phyloP scores from a whole-genome alignment of 2,888 invertebrate species.

The Syrista parreyssii region DNA sequence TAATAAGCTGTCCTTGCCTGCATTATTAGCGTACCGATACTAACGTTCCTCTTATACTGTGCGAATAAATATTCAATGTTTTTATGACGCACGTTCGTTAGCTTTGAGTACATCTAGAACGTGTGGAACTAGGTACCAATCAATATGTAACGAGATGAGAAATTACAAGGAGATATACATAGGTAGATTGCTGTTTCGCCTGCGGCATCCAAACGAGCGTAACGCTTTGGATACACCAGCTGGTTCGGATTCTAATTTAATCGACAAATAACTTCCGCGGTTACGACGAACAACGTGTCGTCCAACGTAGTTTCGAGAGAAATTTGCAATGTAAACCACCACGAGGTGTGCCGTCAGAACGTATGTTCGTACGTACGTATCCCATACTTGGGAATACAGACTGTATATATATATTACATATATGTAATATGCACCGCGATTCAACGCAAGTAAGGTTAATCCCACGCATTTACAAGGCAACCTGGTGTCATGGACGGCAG shows the following conservation, averaged over 20 bases:
- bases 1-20: conserved; percentile 24
- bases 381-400: not conserved
- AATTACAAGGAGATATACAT: not conserved
- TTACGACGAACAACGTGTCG: conserved; percentile 34
- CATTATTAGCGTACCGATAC: conserved; percentile 27
- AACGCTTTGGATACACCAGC: conserved; percentile 3
- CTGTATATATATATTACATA: not conserved
- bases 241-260: conserved; percentile 49
- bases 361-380: not conserved
- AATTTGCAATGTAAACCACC: conserved; percentile 62
- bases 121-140: not conserved
- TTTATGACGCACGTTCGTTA: not conserved
- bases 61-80: not conserved
- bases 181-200: conserved; percentile 25
- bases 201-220: conserved; percentile 27
- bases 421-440: not conserved
- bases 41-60: conserved; percentile 12
- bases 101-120: not conserved
- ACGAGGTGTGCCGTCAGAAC: not conserved
- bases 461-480: not conserved
- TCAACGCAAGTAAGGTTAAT: not conserved
- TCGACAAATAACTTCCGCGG: conserved; percentile 50
- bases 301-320: conserved; percentile 44
- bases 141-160: not conserved
- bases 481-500: not conserved